Base-by-base conservation (phyloP, 2,888 invertebrate species). In the Phytoseiulus persimilis region DNA sequence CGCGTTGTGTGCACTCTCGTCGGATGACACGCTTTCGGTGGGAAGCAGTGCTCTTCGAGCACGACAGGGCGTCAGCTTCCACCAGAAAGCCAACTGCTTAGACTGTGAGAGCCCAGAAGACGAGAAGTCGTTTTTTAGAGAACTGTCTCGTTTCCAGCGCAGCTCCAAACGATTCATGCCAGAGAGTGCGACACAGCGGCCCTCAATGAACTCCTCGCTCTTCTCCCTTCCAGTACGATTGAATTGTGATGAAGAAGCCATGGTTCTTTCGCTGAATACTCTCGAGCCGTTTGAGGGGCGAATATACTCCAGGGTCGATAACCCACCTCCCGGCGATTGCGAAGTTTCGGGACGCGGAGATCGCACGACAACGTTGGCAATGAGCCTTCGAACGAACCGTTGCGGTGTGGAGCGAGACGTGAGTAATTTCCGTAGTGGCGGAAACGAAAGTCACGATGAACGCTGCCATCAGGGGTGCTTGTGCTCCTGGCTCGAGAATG, bases 181-280 rank as follows among this genome's bases (percentile, higher is more conserved):
- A 11, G 65, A 9, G 11, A 65, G 5, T 3, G 65, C 28, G 28
- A 65, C 46, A 46, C 14, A 11, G 46, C 9, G 14, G 46, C 46
- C 14, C 46, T 6, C 46, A 14, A 46, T 46, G 9, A 65, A 28
- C 65, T 28, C 18, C 18, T 23, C 28, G 2, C 65, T 2, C 65
- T 65, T 65, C 90, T 89, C 65, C 83, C 90, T 32, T 90, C 18
- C 90, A 92, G 92, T 92, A 90, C 91, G 91, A 83, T 91, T 92
- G 90, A 90, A 91, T 6, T 92, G 92, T 90, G 91, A 91, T 23
- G 91, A 91, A 83, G 92, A 92, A 46, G 90, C 91, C n/a, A 92
- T 92, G 92, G 91, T 91, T n/a, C 91, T 92, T 11, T 91, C 91
- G 5, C 91, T 92, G 11, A 91, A 91, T 90, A 92, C 92, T 2